These are phyloP conservation scores for Hemichromis elongatus DNA, from an alignment of 2,113 vertebrate species.

Conservation along the genomic window DNA sequence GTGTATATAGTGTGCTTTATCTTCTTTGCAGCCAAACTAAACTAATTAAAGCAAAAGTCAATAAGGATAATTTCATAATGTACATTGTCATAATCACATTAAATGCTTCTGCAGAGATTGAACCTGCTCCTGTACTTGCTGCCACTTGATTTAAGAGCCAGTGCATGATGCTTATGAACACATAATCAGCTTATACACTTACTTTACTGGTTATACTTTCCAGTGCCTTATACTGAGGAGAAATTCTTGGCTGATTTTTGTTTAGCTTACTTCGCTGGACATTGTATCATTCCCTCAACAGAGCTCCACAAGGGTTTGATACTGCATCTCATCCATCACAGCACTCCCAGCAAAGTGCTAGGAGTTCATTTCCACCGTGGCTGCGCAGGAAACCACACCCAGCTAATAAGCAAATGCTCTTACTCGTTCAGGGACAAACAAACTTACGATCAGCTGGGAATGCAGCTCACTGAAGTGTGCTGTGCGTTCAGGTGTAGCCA, in stretches of 20 bases:
- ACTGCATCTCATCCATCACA: neutral
- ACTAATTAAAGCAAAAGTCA: neutral
- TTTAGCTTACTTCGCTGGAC: neutral
- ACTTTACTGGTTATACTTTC: neutral
- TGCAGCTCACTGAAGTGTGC: neutral
- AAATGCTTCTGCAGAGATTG: neutral
- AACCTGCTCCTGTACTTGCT: neutral
- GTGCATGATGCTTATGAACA: neutral
- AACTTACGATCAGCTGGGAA: conserved; percentile 15
- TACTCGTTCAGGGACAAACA: conserved; percentile 3
- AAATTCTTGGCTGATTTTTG: neutral
- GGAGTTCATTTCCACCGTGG: conserved; percentile 6
- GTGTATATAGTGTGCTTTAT: neutral
- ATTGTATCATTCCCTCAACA: neutral
- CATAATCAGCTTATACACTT: neutral
- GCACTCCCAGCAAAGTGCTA: conserved; percentile 31
- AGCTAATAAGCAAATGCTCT: conserved; percentile 24
- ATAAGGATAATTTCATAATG: neutral
- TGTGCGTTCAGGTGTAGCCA: conserved; percentile 1
- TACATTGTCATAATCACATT: neutral
- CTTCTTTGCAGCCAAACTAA: neutral
- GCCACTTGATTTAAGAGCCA: neutral
- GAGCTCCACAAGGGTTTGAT: neutral
- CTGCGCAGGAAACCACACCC: conserved; percentile 43
- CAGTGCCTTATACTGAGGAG: neutral